Base-by-base conservation (phyloP, 2,113 vertebrate species). In the Tachysurus fulvidraco region DNA sequence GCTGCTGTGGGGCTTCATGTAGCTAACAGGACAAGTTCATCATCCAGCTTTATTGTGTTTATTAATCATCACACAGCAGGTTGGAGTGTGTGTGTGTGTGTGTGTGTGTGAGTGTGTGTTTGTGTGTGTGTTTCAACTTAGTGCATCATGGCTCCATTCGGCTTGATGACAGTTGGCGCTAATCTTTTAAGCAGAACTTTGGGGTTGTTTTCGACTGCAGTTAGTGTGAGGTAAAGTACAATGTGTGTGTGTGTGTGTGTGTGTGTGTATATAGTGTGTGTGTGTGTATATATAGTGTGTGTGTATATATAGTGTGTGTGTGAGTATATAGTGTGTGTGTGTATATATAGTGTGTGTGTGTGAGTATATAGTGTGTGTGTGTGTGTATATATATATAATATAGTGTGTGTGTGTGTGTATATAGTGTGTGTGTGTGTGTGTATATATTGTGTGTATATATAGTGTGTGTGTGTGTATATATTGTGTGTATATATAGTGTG, bases 81-180 rank as follows among this genome's bases (percentile, higher is more conserved):
- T 50, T 4, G 36, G 6, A 54, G 74, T 76, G 46, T 46, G 12
- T 12, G 23, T 13, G 23, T n/a, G 73, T 17, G 67, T 36, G 14
- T 12, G n/a, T n/a, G n/a, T n/a, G n/a, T n/a, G n/a, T n/a, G 5
- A 54, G 74, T 76, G 46, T 46, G 11, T 12, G 23, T 13, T 10
- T n/a, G 74, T 76, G 46, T 46, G 12, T 12, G 36, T 36, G 36
- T 36, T 36, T 36, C 36, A 36, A 1, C 36, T 36, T 36, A 36
- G 2, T 17, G 5, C 59, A 78, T 16, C 52, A 95, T 95, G 95
- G 93, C 93, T 84, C 94, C 93, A 21, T 92, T 89, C 36, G 89
- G 80, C 12, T 81, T 94, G 0, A 28, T 94, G 90, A 60, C 92
- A 59, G 89, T 91, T 9, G 71, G 93, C 2, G 91, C 86, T 79